Evolutionary conservation across 2,113 vertebrate species (phyloP).

Genomic region (Poeciliopsis turrubarensis): DNA sequence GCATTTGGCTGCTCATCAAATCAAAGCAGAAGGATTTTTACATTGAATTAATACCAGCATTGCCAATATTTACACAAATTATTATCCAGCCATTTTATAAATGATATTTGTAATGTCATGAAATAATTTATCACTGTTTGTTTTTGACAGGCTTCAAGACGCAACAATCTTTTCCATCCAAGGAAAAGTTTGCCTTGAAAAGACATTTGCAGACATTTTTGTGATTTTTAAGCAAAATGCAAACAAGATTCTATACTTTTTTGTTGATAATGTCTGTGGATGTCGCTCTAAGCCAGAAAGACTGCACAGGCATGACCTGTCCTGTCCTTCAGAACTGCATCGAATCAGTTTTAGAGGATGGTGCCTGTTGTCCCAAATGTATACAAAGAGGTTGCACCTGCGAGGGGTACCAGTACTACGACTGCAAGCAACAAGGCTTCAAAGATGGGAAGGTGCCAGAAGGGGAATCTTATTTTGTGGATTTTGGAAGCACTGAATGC

Average conservation of each 20-base stretch:
- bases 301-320: constrained; percentile 88
- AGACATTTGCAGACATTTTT: constrained; percentile 7
- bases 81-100: constrained; percentile 13
- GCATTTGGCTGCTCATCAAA: constrained; percentile 37
- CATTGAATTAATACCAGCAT: constrained; percentile 16
- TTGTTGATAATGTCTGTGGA: constrained; percentile 64
- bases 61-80: constrained; percentile 16
- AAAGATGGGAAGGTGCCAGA: constrained; percentile 89
- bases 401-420: constrained; percentile 96
- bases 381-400: constrained; percentile 87
- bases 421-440: constrained; percentile 90
- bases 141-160: constrained; percentile 51
- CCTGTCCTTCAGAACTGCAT: constrained; percentile 86
- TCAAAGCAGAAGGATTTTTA: constrained; percentile 36
- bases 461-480: constrained; percentile 93
- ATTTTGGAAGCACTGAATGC: constrained; percentile 96
- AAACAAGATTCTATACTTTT: constrained; percentile 38
- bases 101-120: background rate
- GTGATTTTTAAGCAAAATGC: constrained; percentile 68
- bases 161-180: constrained; percentile 16
- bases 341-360: constrained; percentile 82
- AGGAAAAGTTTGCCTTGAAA: constrained; percentile 22
- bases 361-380: constrained; percentile 87
- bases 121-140: constrained; percentile 36
- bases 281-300: constrained; percentile 65